Conservation (phyloP, 2,888 invertebrate species). For the Diabrotica balteata region DNA sequence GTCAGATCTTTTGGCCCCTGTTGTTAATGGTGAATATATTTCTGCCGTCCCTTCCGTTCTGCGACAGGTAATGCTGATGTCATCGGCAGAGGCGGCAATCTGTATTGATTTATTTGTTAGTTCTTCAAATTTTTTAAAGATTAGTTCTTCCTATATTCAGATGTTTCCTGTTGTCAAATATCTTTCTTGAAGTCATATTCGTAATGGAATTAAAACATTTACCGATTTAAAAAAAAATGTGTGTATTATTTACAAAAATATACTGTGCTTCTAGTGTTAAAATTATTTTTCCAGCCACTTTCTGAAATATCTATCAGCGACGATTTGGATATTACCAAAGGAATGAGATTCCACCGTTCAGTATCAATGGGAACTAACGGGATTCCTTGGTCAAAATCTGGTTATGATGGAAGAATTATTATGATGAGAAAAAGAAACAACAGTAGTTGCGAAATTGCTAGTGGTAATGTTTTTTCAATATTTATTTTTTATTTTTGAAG, state of each 20-base stretch:
- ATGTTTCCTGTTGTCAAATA: too few relatives aligned
- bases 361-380: constrained; percentile 83
- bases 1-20: too few relatives aligned
- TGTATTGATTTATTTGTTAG: too few relatives aligned
- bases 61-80: too few relatives aligned
- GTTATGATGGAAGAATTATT: constrained; percentile 65
- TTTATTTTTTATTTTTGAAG: too few relatives aligned
- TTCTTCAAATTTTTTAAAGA: too few relatives aligned
- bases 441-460: constrained; percentile 71
- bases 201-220: too few relatives aligned
- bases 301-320: constrained; percentile 66
- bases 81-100: too few relatives aligned
- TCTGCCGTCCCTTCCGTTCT: too few relatives aligned
- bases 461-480: constrained; percentile 50
- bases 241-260: background rate
- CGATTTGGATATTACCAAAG: constrained; percentile 63
- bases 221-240: background rate
- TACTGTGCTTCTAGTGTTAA: background rate
- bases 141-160: too few relatives aligned
- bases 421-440: constrained; percentile 74
- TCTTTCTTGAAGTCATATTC: too few relatives aligned
- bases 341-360: constrained; percentile 79
- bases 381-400: constrained; percentile 67
- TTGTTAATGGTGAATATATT: too few relatives aligned
- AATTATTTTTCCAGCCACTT: constrained; percentile 57